Evolutionary conservation across 2,797 vertebrate species (phyloP), one percentile per base, ranked within the genome.

Genomic region (Choloepus didactylus): DNA sequence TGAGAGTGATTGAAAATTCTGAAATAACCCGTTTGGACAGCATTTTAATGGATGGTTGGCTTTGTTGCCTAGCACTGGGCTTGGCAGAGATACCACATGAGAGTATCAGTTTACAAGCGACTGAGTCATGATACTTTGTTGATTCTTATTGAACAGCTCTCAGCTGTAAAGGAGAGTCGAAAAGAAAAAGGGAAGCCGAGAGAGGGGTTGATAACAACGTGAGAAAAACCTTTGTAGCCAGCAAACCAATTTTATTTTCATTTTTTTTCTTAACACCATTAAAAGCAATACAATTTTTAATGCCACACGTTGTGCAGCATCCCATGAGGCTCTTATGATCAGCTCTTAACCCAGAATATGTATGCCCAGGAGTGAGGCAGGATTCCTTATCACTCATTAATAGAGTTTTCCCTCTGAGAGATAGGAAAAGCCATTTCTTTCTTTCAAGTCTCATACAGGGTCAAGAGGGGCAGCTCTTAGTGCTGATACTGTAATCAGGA

Each of bases 1-100:
- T 83, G 51, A 86, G 86, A 90, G 83, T 92, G 93, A 97, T n/a
- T 80, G 95, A 94, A 90, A 95, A 88, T 92, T 94, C 87, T 90
- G 86, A 94, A 96, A 95, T 90, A 86, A 76, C 49, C 77, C n/a
- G 0, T 83, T 93, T 80, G 82, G 85, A 79, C 12, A 69, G 60
- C 64, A 76, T 90, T 96, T 94, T 96, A 92, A 95, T 92, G 90
- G 82, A 91, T 91, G 86, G 54, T 83, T 96, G 93, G 82, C 29
- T 96, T 90, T 95, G 93, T 89, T 94, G 88, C 94, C 93, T 88
- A 83, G 83, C 95, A 86, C 85, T 93, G 92, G 85, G 19, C 38
- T 91, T 75, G 2, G 81, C 81, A 92, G 92, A 94, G 91, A 87
- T 82, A 85, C 49, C 93, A 56, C 72, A 81, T 18, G 67, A 92